Percentiles rank a stretch among this genome's conserved stretches.
phyloP scores from a whole-genome alignment of 2,797 vertebrate species.

The Sphenopsis melanotis region DNA sequence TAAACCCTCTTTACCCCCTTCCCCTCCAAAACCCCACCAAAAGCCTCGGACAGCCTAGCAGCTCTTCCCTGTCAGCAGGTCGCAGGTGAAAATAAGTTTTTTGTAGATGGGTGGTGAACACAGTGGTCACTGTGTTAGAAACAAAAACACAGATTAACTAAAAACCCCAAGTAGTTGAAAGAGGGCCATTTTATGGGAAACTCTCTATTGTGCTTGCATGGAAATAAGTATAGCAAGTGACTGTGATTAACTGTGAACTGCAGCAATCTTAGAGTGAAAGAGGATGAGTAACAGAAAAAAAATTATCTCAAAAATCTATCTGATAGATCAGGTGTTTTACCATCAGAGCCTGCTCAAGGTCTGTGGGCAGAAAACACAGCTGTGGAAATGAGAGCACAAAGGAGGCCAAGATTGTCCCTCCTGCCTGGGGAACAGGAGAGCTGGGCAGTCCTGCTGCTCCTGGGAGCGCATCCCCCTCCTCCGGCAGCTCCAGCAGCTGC shows the following conservation, averaged over 20 bases:
- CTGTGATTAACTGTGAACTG: neutral
- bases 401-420: neutral
- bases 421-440: neutral
- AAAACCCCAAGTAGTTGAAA: neutral
- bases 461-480: neutral
- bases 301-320: neutral
- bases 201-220: neutral
- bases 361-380: neutral
- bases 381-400: neutral
- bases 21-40: neutral
- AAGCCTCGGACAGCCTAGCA: neutral
- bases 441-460: neutral
- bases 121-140: neutral
- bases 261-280: neutral
- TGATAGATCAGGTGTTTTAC: neutral
- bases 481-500: neutral
- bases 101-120: neutral
- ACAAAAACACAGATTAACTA: neutral
- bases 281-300: neutral
- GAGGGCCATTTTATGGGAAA: neutral
- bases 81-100: neutral
- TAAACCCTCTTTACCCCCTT: rapidly evolving
- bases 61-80: neutral
- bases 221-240: neutral
- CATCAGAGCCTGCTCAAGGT: neutral